Base-by-base conservation (phyloP, 2,888 invertebrate species). In the Thymelicus lineola region DNA sequence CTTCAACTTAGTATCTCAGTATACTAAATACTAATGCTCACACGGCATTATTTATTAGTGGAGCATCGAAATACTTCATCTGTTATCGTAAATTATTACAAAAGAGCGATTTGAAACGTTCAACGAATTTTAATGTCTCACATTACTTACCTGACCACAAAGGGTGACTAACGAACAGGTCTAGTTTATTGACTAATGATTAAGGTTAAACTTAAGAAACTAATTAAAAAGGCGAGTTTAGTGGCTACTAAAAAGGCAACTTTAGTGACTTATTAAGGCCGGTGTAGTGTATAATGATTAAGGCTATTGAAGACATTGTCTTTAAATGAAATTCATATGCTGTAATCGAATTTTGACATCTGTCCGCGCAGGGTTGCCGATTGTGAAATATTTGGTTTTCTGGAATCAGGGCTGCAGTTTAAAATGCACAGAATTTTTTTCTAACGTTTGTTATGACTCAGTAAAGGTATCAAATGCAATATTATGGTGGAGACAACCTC, bases 1-100 rank as follows among this genome's bases (percentile, higher is more conserved):
- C 58, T 59, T 57, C 63, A 57, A 65, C 10, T 65, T 15, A 57
- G 14, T 20, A 60, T 28, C 45, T 63, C 10, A 15, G 38, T 14
- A 55, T 53, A 64, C 62, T 6, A 1, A 20, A 55, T 53, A 64
- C 62, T 6, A 1, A 20, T n/a, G 7, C 14, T 45, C 28, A 5
- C 28, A 28, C 28, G 45, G 45, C 28, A 61, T 62, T 36, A 2
- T 50, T n/a, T n/a, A 48, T 6, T 12, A 42, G 12, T 35, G 2
- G 6, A 48, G 15, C 5, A 17, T 17, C 9, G 20, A 28, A 35
- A 61, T n/a, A 20, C 28, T 55, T 12, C 7, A 20, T 50, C 17
- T 59, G 59, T 17, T 42, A 7, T 60, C 60, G 14, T 20, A 60
- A 20, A 45, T 59, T 36, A 36, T n/a, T 42, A 10, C 42, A 36